Conservation (phyloP, 2,888 invertebrate genomes). For the Siphonodentalium dalli region DNA sequence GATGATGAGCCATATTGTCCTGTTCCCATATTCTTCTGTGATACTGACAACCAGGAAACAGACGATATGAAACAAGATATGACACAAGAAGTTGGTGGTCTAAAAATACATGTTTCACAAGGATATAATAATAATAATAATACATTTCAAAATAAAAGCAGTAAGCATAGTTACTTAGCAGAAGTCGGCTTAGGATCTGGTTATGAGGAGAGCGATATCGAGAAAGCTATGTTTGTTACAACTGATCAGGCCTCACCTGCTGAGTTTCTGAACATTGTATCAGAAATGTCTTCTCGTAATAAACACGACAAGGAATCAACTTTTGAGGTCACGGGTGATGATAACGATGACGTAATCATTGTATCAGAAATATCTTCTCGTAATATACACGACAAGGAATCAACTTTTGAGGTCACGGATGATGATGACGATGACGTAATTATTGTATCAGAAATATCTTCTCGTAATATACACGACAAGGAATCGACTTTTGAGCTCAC, state of each 20-base stretch:
- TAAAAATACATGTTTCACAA: no score
- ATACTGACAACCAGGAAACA: background rate
- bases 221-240: conserved; percentile 35
- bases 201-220: conserved; percentile 31
- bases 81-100: background rate
- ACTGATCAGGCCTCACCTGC: conserved; percentile 39
- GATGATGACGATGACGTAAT: no score
- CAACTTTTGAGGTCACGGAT: no score
- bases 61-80: no score
- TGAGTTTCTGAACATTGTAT: conserved; percentile 38
- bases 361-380: conserved; percentile 29
- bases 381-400: no score
- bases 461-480: no score
- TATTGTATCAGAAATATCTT: conserved; percentile 29
- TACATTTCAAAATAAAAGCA: background rate
- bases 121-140: no score
- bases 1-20: background rate
- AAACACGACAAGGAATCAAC: no score
- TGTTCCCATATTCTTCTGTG: background rate
- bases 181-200: conserved; percentile 37
- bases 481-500: no score
- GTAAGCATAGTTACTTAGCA: conserved; percentile 30
- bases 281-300: no score
- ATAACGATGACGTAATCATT: no score
- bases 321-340: no score